phyloP scores from a whole-genome alignment of 2,797 vertebrate genomes.

The Characodon lateralis region DNA sequence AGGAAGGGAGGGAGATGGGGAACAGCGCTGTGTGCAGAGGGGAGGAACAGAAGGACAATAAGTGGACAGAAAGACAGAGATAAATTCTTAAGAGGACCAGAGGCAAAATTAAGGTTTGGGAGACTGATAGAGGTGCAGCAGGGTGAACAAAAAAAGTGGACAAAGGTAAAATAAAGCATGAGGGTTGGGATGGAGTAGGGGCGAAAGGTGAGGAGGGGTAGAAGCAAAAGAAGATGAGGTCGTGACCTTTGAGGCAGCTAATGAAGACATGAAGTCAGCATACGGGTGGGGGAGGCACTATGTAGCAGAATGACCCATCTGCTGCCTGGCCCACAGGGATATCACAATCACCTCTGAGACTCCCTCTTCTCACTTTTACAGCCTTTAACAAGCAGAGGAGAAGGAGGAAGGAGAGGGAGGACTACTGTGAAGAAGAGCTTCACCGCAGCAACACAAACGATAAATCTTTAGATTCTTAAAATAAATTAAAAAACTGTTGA shows the following conservation, averaged over 20 bases:
- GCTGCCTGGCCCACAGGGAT: conserved; percentile 57
- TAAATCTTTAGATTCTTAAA: conserved; percentile 5
- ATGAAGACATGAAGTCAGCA: conserved; percentile 61
- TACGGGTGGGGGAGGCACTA: conserved; percentile 16
- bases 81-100: conserved; percentile 20
- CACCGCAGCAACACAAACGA: not conserved
- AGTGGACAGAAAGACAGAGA: conserved; percentile 23
- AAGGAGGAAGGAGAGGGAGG: not conserved
- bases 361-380: conserved; percentile 55
- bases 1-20: conserved; percentile 28
- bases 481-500: conserved; percentile 8
- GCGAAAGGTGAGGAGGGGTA: conserved; percentile 21
- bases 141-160: conserved; percentile 15
- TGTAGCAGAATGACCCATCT: conserved; percentile 58
- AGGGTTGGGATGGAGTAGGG: conserved; percentile 12
- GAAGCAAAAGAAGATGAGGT: conserved; percentile 50
- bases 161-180: conserved; percentile 24
- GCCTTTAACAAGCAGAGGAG: conserved; percentile 44
- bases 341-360: conserved; percentile 50
- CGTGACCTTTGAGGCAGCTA: conserved; percentile 53
- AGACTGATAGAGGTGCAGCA: conserved; percentile 19
- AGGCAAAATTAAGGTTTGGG: conserved; percentile 29
- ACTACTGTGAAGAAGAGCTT: not conserved
- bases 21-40: not conserved
- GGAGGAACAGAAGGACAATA: conserved; percentile 6